Conservation (phyloP, 1,140 invertebrate species). For the Drosophila varians region DNA sequence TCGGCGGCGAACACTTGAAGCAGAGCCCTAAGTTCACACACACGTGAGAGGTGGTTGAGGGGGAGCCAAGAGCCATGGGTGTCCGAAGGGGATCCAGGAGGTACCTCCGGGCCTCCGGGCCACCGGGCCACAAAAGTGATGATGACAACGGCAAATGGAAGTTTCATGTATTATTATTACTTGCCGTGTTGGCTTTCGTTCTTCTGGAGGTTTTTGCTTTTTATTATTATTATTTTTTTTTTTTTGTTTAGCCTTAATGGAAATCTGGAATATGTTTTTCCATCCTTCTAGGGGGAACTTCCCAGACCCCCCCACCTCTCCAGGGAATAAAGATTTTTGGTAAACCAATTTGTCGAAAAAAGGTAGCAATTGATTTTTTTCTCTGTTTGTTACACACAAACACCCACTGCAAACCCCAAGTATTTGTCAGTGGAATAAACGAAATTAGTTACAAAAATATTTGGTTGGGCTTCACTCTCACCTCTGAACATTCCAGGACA, state of each 20-base stretch:
- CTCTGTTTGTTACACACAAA: not conserved
- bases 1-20: conserved; percentile 30
- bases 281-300: too few relatives aligned
- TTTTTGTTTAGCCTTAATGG: conserved; percentile 20
- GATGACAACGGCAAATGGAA: conserved; percentile 69
- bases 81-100: too few relatives aligned
- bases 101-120: too few relatives aligned
- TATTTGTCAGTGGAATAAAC: not conserved
- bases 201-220: not conserved
- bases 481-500: too few relatives aligned
- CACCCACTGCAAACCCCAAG: too few relatives aligned
- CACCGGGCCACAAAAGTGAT: conserved; percentile 42
- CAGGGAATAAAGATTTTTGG: not conserved
- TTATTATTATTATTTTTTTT: not conserved
- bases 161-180: conserved; percentile 64
- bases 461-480: too few relatives aligned
- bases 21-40: conserved; percentile 3
- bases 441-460: not conserved
- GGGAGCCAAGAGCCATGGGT: too few relatives aligned
- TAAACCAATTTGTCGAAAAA: not conserved
- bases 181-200: conserved; percentile 31
- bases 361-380: not conserved
- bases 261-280: not conserved
- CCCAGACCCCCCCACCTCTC: not conserved
- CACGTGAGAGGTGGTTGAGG: not conserved